phyloP scores from a whole-genome alignment of 1,140 invertebrate species.

The Drosophila prosaltans region DNA sequence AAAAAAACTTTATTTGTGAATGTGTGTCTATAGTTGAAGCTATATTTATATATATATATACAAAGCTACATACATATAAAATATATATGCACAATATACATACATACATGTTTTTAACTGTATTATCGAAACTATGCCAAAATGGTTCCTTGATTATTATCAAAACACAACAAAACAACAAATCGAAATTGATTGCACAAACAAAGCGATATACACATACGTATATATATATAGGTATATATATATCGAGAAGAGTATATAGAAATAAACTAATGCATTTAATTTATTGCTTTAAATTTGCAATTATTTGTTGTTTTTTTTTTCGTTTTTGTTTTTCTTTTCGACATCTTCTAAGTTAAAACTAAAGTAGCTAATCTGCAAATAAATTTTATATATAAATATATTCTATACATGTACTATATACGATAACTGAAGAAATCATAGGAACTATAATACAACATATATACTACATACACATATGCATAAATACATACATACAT shows the following conservation, averaged over 20 bases:
- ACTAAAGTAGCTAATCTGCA: slow-evolving; percentile 2
- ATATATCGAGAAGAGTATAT: not conserved
- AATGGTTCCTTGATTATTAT: slow-evolving; percentile 13
- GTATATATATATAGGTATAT: not conserved
- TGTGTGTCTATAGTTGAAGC: not conserved
- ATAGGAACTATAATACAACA: not conserved
- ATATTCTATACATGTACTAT: slow-evolving; percentile 50
- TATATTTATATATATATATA: not conserved
- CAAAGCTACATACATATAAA: not conserved
- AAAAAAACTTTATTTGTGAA: not conserved
- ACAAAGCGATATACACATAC: not conserved
- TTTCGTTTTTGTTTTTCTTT: slow-evolving; percentile 26
- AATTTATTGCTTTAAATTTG: slow-evolving; percentile 18
- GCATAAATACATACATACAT: slow-evolving; percentile 17
- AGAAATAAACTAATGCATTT: slow-evolving; percentile 38
- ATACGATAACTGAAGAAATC: not conserved
- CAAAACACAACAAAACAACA: not conserved
- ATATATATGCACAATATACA: not conserved
- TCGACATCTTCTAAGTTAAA: slow-evolving; percentile 3
- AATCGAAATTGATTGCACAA: slow-evolving; percentile 7
- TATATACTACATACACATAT: slow-evolving; percentile 28
- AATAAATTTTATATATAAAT: slow-evolving; percentile 28
- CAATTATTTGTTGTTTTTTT: not conserved
- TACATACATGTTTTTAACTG: not conserved
- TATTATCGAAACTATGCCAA: slow-evolving; percentile 15